Evolutionary conservation across 1,140 invertebrate genomes (phyloP).

Genomic region (Aphaenogaster ashmeadi): DNA sequence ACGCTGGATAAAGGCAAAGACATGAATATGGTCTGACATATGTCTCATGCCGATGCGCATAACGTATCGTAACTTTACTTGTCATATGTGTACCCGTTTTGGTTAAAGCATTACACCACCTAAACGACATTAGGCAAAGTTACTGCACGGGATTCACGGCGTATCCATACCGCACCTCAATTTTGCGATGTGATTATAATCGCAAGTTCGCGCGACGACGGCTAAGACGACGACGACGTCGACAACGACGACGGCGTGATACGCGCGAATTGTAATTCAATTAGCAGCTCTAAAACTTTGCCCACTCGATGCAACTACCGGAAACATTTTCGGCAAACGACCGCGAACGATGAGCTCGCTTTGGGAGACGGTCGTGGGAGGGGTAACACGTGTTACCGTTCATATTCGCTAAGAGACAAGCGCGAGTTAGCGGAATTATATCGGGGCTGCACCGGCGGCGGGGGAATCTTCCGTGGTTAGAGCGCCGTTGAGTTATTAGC

Average conservation of each 20-base stretch:
- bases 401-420: constrained; percentile 47
- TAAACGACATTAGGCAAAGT: constrained; percentile 42
- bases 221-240: not conserved
- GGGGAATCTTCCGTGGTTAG: constrained; percentile 57
- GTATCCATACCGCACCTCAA: constrained; percentile 33
- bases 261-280: constrained; percentile 52
- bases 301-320: constrained; percentile 44
- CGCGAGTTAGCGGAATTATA: constrained; percentile 65
- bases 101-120: constrained; percentile 19
- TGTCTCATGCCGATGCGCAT: not conserved
- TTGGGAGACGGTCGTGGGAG: constrained; percentile 28
- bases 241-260: constrained; percentile 2
- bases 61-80: constrained; percentile 19
- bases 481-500: constrained; percentile 76
- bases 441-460: constrained; percentile 6
- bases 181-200: constrained; percentile 58
- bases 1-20: not conserved
- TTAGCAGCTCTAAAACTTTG: constrained; percentile 58
- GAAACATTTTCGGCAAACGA: constrained; percentile 57
- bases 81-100: constrained; percentile 16
- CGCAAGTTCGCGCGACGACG: constrained; percentile 29
- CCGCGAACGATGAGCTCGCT: constrained; percentile 42
- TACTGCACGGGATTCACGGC: not conserved
- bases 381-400: constrained; percentile 58
- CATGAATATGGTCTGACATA: not conserved